Percentiles rank a stretch among this genome's conserved stretches.
These are phyloP conservation scores for Drosophila bipectinata DNA, from an alignment of 1,140 invertebrate species.

Conservation along the genomic window DNA sequence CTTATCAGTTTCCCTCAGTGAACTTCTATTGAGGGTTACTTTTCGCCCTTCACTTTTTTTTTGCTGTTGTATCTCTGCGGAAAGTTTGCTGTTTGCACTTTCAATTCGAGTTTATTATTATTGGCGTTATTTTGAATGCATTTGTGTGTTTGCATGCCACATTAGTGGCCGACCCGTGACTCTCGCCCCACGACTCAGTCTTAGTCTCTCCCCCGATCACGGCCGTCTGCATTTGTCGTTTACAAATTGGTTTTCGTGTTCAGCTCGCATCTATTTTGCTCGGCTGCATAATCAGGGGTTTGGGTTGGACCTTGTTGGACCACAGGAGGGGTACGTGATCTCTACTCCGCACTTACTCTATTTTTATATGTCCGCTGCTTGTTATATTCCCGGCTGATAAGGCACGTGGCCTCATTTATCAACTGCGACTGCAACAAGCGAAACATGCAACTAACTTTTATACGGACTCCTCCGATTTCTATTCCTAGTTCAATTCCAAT, in stretches of 20 bases:
- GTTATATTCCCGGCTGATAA: conserved; percentile 68
- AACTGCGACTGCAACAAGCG: conserved; percentile 67
- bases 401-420: conserved; percentile 81
- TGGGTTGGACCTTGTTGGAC: not conserved
- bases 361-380: conserved; percentile 67
- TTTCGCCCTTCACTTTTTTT: not conserved
- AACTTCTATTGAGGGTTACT: not conserved
- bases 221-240: conserved; percentile 69
- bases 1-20: conserved; percentile 21
- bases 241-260: conserved; percentile 82
- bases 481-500: conserved; percentile 43
- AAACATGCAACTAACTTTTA: conserved; percentile 58
- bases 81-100: conserved; percentile 65
- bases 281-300: conserved; percentile 74
- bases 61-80: conserved; percentile 3
- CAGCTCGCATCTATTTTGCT: conserved; percentile 70
- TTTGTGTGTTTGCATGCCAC: conserved; percentile 68
- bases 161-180: conserved; percentile 64
- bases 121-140: conserved; percentile 67
- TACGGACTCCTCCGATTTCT: conserved; percentile 40
- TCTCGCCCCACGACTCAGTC: not conserved
- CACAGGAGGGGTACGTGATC: conserved; percentile 48
- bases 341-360: conserved; percentile 36
- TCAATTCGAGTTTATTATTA: conserved; percentile 64
- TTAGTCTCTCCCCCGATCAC: not conserved